Base-by-base conservation (phyloP, 2,797 vertebrate genomes). In the Melopsittacus undulatus region DNA sequence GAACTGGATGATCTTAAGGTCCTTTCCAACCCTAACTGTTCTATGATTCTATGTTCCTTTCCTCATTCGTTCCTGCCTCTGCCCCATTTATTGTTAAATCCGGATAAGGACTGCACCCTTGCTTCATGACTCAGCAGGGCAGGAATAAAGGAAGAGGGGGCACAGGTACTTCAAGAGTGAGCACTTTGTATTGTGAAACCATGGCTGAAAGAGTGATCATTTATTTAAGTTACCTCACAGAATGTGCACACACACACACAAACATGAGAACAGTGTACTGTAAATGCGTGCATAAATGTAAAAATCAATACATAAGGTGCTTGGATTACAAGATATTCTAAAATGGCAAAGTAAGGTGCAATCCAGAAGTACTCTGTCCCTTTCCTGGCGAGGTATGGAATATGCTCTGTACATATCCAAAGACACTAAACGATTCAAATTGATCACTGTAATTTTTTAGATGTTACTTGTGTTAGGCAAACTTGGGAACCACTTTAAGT, bases 191-290 rank as follows among this genome's bases (percentile, higher is more conserved):
- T 73, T 1, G 0, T 14, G 45, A 52, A 52, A 52, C 29, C 10
- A 4, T 0, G 3, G 40, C 59, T 63, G 36, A 40, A 87, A 29
- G 22, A 17, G 11, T 24, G 10, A 3, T 54, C 66, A 24, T 73
- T 85, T 52, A 22, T 66, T n/a, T 38, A 46, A 43, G 46, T 30
- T 32, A 24, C 24, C 42, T 49, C 42, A 36, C 12, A 49, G 42
- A 62, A 40, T 0, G 4, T 7, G 6, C 17, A 5, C 10, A 6
- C 30, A 3, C 10, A 4, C 8, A 2, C 7, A 14, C 8, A 74
- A 23, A 36, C 20, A 2, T 3, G 23, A 51, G 20, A 34, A 11
- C 20, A 11, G 12, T 54, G 9, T 20, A 5, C 56, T 32, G n/a
- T 45, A 54, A 20, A 18, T 5, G 11, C 36, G 14, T 77, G 27